Conservation (phyloP, 2,113 vertebrate genomes). For the Rhabdomys dilectus region DNA sequence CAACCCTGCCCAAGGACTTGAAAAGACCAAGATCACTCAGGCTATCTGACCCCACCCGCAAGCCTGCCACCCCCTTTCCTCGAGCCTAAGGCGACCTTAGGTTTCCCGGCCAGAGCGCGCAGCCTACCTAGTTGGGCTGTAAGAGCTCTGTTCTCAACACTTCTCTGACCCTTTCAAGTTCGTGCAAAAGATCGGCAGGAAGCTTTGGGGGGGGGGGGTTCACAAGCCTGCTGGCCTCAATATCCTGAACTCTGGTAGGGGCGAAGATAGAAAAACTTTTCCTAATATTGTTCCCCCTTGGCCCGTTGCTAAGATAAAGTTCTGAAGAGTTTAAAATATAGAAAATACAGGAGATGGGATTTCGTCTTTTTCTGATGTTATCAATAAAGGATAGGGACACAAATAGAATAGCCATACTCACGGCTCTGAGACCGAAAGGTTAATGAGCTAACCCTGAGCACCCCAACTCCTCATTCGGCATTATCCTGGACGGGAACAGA, state of each 20-base stretch:
- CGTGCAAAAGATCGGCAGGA: conserved; percentile 64
- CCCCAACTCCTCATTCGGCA: too few relatives aligned
- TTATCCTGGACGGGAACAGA: background rate
- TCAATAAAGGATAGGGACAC: background rate
- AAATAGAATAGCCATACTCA: background rate
- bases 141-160: conserved; percentile 39
- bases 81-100: background rate
- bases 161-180: conserved; percentile 68
- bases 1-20: background rate
- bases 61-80: background rate
- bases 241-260: conserved; percentile 65
- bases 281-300: conserved; percentile 72
- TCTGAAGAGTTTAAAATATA: conserved; percentile 2
- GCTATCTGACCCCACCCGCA: too few relatives aligned
- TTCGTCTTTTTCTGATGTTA: background rate
- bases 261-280: conserved; percentile 72
- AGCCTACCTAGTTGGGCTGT: background rate
- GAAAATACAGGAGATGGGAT: background rate
- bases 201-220: conserved; percentile 45
- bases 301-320: conserved; percentile 66
- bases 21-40: background rate
- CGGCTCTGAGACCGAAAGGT: background rate
- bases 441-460: background rate
- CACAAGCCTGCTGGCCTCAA: conserved; percentile 60
- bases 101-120: background rate